Evolutionary conservation across 2,113 vertebrate genomes (phyloP).

Genomic region (Stegostoma tigrinum): DNA sequence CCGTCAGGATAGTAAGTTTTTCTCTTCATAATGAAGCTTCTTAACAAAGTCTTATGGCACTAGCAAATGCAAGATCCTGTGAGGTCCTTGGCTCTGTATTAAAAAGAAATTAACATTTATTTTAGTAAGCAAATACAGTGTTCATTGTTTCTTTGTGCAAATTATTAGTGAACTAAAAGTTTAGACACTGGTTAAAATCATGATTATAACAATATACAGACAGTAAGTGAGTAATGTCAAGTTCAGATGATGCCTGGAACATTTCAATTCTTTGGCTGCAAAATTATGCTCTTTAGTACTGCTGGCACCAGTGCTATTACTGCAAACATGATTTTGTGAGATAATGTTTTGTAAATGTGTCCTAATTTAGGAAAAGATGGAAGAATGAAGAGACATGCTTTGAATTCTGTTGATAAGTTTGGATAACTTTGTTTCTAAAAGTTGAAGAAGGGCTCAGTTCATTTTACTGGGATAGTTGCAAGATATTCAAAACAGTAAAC

Average conservation of each 20-base stretch:
- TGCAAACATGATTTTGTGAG: too few species aligned
- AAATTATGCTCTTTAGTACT: too few species aligned
- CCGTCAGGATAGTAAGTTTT: not conserved
- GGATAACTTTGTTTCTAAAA: too few species aligned
- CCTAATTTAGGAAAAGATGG: too few species aligned
- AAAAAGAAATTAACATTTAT: not conserved
- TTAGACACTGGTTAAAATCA: not conserved
- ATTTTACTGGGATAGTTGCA: too few species aligned
- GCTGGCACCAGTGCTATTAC: too few species aligned
- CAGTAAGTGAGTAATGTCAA: not conserved
- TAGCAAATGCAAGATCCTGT: not conserved
- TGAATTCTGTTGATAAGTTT: too few species aligned
- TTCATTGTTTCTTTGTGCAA: not conserved
- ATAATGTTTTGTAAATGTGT: not conserved
- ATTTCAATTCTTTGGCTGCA: not conserved
- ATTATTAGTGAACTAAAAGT: not conserved
- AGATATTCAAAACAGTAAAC: too few species aligned
- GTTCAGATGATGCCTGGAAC: not conserved
- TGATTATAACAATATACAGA: not conserved
- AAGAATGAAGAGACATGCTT: too few species aligned
- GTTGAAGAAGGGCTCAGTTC: too few species aligned
- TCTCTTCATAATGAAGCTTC: not conserved
- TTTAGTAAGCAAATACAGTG: not conserved
- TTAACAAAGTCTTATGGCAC: not conserved
- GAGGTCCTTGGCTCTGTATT: too few species aligned